These are phyloP conservation scores for Lycaon pictus DNA, from an alignment of 2,113 vertebrate genomes.

Conservation along the genomic window DNA sequence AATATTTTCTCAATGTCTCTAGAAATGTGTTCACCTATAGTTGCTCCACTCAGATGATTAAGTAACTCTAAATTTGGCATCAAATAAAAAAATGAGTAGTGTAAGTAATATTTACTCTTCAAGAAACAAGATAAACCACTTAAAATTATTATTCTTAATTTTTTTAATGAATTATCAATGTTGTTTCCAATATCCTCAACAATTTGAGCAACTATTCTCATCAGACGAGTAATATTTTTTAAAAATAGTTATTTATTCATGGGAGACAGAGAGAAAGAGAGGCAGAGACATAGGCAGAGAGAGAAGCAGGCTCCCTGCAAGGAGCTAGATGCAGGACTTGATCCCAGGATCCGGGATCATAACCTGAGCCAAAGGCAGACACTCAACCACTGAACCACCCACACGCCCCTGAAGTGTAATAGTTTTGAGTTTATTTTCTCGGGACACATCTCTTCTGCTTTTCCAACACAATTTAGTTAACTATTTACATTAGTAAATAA, in stretches of 20 bases:
- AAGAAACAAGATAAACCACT: background rate
- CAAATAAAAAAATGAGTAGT: background rate
- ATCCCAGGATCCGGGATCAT: no score
- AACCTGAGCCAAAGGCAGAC: no score
- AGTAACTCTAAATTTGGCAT: background rate
- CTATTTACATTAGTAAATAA: background rate
- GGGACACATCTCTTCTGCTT: background rate
- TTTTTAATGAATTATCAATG: background rate
- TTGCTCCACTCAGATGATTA: background rate
- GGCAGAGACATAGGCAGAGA: no score
- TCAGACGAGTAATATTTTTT: background rate
- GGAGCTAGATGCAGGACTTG: no score
- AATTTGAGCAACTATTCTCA: background rate
- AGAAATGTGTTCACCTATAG: background rate
- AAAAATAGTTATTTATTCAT: no score
- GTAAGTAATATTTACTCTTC: background rate
- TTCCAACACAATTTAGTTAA: background rate
- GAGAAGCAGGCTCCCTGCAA: no score
- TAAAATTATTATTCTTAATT: background rate
- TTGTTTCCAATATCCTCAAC: background rate
- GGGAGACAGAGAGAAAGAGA: no score
- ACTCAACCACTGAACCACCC: no score
- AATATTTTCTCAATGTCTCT: background rate
- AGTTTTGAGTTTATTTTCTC: background rate
- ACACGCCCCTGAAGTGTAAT: background rate